Base-by-base conservation (phyloP, 2,888 invertebrate species). In the Patella depressa region DNA sequence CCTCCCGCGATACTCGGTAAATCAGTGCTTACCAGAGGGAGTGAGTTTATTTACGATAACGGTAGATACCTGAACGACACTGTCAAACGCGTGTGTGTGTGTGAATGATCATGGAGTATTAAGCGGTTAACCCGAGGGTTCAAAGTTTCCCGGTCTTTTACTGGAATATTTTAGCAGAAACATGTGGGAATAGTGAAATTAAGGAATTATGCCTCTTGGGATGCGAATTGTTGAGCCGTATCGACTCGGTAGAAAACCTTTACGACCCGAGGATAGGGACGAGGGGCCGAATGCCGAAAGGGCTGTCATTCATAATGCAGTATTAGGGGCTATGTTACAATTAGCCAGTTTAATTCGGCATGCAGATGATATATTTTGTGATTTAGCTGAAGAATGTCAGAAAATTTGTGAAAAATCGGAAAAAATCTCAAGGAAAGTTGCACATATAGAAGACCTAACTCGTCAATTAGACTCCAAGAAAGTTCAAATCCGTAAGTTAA, bases 351-450 rank as follows among this genome's bases (percentile, higher is more conserved):
- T 89, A 73, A 87, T 88, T 17, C 80, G 88, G 79, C 87, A 88
- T 78, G 89, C 89, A n/a, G 89, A 89, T 80, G 89, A 88, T 81
- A 78, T 89, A 3, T 89, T 89, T 79, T 87, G 88, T 83, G 88
- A 88, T 81, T 82, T 89, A 78, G 82, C 88, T 0, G 89, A 89
- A 71, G 88, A 89, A 79, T 89, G 89, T 81, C 88, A 87, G 80
- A 85, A 84, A 75, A 83, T 88, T 74, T 82, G 85, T 71, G 88
- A 88, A 70, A 81, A 86, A 77, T 84, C 87, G 14, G 86, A 86
- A 71, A 83, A 78, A 71, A 84, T 88, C 34, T 78, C 73, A 15
- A 72, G 79, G 74, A 85, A 83, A 78, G 76, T 88, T 45, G 70
- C 75, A 14, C 76, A 76, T 45, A 55, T 87, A 9, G 82, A 81